These are phyloP conservation scores for Rhincodon typus DNA, from an alignment of 2,797 vertebrate species.

Conservation along the genomic window DNA sequence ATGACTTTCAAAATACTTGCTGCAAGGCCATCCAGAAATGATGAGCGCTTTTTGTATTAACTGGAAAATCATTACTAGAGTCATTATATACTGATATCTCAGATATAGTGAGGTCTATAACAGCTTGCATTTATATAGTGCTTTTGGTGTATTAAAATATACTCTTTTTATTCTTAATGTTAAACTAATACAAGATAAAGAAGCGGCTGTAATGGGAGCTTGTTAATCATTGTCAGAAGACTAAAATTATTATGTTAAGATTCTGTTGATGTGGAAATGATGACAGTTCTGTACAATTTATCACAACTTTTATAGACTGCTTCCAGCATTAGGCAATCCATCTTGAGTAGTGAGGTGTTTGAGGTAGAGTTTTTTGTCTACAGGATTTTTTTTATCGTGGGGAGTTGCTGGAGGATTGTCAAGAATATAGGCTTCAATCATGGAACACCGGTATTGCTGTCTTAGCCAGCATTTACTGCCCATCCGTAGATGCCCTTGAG, in stretches of 20 bases:
- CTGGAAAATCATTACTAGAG: background rate
- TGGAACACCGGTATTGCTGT: no score
- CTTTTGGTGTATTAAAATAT: background rate
- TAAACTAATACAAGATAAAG: slow-evolving; percentile 3
- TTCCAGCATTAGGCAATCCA: background rate
- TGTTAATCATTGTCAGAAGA: background rate
- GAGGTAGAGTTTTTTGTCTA: background rate
- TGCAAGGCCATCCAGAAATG: background rate
- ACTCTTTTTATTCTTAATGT: background rate
- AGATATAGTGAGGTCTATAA: background rate
- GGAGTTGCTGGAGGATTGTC: no score
- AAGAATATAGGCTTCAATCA: no score
- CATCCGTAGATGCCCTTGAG: no score
- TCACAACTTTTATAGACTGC: background rate
- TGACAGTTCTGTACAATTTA: background rate
- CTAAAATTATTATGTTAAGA: slow-evolving; percentile 12
- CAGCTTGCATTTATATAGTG: background rate
- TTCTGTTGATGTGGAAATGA: background rate
- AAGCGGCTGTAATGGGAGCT: background rate
- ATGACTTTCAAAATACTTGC: background rate
- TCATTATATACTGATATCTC: background rate
- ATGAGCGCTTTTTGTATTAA: background rate
- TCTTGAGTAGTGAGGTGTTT: background rate
- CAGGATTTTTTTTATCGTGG: no score
- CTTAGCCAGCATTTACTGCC: no score